Base-by-base conservation (phyloP, 1,140 invertebrate species). In the Pectinophora gossypiella region DNA sequence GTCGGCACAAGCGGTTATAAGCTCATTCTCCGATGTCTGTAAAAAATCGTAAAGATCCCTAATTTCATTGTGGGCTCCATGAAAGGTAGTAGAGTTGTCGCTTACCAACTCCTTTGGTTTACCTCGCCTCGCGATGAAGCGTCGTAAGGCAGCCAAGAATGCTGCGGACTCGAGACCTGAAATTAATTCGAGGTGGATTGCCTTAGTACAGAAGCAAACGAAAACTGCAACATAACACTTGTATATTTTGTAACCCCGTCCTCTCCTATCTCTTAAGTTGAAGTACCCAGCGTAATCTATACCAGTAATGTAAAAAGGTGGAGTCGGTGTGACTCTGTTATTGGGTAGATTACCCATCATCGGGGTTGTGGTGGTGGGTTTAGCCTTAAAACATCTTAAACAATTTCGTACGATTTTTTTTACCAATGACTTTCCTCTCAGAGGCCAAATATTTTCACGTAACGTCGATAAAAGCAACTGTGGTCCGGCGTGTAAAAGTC, bases 101-200 rank as follows among this genome's bases (percentile, higher is more conserved):
- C 55, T 64, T 32, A 59, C 56, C 20, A 82, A 52, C 10, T 67
- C 23, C 12, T 47, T 27, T 2, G 68, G 54, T 36, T 67, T 49
- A 13, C 78, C 73, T 48, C 80, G 36, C 9, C 69, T 32, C 5
- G 65, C 23, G 5, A 85, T 64, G 52, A 89, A 87, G 36, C 82
- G 19, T 13, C 65, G 45, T 2, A 87, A 52, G 4, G 69, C 61
- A 38, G 61, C 60, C 3, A 85, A 36, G 56, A 87, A 85, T 1
- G 49, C 32, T 5, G 62, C 54, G 1, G 59, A 38, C 0, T 56
- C 52, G 4, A 64, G 22, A 40, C 59, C 49, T 19, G 22, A 36
- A 3, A 68, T 54, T 0, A 68, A 16, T 22, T 77, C 72, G 1
- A 77, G 21, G 36, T 80, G 69, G 18, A 75, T 49, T 9, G 68